Percentiles rank a stretch among this genome's conserved stretches.
Evolutionary conservation across 2,888 invertebrate genomes (phyloP).

Genomic region (Sinelater perroti): DNA sequence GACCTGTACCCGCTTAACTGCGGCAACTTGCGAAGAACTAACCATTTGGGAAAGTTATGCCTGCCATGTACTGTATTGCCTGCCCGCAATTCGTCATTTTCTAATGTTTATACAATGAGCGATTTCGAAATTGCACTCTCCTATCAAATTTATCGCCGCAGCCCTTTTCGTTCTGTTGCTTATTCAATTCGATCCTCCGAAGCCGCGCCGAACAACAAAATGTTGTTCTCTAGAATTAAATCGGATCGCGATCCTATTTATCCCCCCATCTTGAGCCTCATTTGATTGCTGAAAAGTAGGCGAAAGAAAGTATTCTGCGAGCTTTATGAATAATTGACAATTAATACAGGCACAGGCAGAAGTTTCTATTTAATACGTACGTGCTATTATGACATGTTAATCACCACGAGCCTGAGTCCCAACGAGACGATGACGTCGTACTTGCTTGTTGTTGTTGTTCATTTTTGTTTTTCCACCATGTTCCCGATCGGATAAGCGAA

Average conservation of each 20-base stretch:
- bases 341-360: neutral
- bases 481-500: too few species aligned
- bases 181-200: too few species aligned
- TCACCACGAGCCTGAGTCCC: neutral
- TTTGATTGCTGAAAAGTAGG: constrained; percentile 5
- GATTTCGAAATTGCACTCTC: constrained; percentile 24
- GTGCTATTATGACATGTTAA: neutral
- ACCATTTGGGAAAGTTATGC: constrained; percentile 40
- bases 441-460: too few species aligned
- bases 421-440: too few species aligned
- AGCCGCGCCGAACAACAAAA: too few species aligned
- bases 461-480: too few species aligned
- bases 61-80: constrained; percentile 33
- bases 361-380: neutral
- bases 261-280: constrained; percentile 6
- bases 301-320: constrained; percentile 7
- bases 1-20: constrained; percentile 51
- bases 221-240: too few species aligned
- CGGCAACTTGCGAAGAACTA: constrained; percentile 39
- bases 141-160: too few species aligned
- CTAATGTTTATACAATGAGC: constrained; percentile 22
- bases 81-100: constrained; percentile 32
- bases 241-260: too few species aligned
- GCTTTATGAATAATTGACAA: constrained; percentile 1
- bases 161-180: too few species aligned